These are phyloP conservation scores for Chloroclystis v-ata DNA, from an alignment of 2,888 invertebrate species.

Conservation along the genomic window DNA sequence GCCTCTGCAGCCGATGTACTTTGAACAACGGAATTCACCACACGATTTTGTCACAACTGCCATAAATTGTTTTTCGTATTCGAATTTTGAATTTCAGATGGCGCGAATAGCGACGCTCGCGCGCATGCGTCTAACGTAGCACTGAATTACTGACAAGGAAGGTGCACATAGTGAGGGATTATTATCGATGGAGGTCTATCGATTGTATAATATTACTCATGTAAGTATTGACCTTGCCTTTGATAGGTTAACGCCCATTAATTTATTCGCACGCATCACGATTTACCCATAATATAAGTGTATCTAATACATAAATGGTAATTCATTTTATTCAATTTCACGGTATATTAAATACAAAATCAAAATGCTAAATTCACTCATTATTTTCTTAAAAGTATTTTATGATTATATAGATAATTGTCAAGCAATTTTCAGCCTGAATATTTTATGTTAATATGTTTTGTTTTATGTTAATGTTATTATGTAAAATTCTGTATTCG, in stretches of 20 bases:
- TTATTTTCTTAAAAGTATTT: too few relatives aligned
- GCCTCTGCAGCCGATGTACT: constrained; percentile 50
- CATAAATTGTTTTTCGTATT: constrained; percentile 54
- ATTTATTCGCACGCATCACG: constrained; percentile 6
- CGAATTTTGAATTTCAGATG: constrained; percentile 41
- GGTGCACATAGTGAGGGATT: constrained; percentile 44
- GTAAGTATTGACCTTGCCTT: neutral
- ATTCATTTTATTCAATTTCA: too few relatives aligned
- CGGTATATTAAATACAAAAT: too few relatives aligned
- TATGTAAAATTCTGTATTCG: too few relatives aligned
- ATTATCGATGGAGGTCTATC: constrained; percentile 24
- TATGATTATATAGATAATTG: too few relatives aligned
- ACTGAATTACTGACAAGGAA: constrained; percentile 61
- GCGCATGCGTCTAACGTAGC: constrained; percentile 65
- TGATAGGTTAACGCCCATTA: neutral
- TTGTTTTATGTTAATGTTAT: too few relatives aligned
- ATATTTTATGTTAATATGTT: too few relatives aligned
- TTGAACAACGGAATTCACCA: constrained; percentile 63
- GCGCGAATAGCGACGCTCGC: constrained; percentile 53
- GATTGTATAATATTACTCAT: constrained; percentile 8
- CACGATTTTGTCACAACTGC: constrained; percentile 68
- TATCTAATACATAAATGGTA: neutral
- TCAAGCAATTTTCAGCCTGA: too few relatives aligned
- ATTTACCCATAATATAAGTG: constrained; percentile 6
- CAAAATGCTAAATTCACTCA: too few relatives aligned